Conservation (phyloP, 2,888 invertebrate species). For the Noctua pronuba region DNA sequence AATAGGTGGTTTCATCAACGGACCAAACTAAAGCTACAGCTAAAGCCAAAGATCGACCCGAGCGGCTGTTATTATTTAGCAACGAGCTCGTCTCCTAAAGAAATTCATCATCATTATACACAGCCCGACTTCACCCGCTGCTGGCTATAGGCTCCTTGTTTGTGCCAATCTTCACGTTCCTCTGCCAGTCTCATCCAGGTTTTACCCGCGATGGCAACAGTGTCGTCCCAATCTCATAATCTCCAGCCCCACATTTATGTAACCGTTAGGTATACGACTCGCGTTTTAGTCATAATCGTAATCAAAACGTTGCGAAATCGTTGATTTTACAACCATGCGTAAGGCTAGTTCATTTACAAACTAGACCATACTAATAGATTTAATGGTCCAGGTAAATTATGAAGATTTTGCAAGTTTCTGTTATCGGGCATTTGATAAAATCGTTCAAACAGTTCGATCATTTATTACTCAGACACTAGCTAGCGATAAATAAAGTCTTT, state of each 20-base stretch:
- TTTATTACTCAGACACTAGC: constrained; percentile 6
- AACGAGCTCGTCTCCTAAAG: neutral
- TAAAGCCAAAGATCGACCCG: no score
- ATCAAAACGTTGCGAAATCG: constrained; percentile 14
- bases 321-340: constrained; percentile 2
- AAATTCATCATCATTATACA: neutral
- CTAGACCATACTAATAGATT: constrained; percentile 9
- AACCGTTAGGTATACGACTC: neutral
- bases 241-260: neutral
- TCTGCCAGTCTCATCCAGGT: neutral
- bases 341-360: constrained; percentile 1
- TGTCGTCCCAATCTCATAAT: neutral
- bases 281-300: constrained; percentile 3
- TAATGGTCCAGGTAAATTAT: constrained; percentile 24
- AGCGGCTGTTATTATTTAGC: neutral
- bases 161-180: neutral
- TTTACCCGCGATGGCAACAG: neutral
- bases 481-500: neutral
- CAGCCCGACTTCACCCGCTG: neutral
- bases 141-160: neutral
- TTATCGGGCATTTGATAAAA: constrained; percentile 9
- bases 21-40: no score
- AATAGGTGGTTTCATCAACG: no score
- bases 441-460: neutral
- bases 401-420: neutral